Percentiles rank a stretch among this genome's conserved stretches.
These are phyloP conservation scores for Crax fasciolata DNA, from an alignment of 2,797 vertebrate genomes.

Conservation along the genomic window DNA sequence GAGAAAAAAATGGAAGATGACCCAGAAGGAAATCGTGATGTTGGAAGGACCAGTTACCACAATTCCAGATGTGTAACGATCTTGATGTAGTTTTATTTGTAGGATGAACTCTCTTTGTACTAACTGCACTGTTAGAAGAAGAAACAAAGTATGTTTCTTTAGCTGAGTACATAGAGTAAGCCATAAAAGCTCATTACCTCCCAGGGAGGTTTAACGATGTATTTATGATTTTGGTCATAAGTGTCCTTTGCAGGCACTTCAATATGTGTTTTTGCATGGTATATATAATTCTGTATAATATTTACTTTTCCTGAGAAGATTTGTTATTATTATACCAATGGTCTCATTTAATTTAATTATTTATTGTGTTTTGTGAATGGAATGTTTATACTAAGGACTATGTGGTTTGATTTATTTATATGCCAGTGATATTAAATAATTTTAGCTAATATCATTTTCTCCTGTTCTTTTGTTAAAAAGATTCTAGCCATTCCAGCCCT, in stretches of 20 bases:
- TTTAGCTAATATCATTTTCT: slow-evolving; percentile 35
- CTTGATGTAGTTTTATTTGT: not conserved
- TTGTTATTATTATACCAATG: slow-evolving; percentile 76
- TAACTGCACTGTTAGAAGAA: slow-evolving; percentile 12
- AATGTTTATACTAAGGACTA: slow-evolving; percentile 70
- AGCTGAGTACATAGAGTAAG: not conserved
- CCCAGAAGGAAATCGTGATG: not conserved
- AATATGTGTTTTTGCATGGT: slow-evolving; percentile 79
- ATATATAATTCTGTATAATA: slow-evolving; percentile 66
- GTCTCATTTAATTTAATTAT: slow-evolving; percentile 84
- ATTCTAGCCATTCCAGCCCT: not conserved
- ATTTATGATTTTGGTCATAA: slow-evolving; percentile 74
- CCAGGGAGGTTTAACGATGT: slow-evolving; percentile 66
- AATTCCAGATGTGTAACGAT: not conserved
- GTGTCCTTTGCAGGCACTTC: slow-evolving; percentile 57
- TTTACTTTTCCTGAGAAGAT: slow-evolving; percentile 74
- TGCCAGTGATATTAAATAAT: slow-evolving; percentile 76
- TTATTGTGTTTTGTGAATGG: slow-evolving; percentile 81
- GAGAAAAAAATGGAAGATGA: not conserved
- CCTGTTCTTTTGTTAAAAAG: slow-evolving; percentile 29
- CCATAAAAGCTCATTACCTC: slow-evolving; percentile 64
- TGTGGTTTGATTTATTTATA: slow-evolving; percentile 81
- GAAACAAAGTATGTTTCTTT: not conserved
- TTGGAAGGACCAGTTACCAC: not conserved
- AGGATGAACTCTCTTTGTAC: slow-evolving; percentile 29